Percentiles rank a stretch among this genome's conserved stretches.
These are phyloP conservation scores for Nyctereutes procyonoides DNA, from an alignment of 2,113 vertebrate genomes.

Conservation along the genomic window DNA sequence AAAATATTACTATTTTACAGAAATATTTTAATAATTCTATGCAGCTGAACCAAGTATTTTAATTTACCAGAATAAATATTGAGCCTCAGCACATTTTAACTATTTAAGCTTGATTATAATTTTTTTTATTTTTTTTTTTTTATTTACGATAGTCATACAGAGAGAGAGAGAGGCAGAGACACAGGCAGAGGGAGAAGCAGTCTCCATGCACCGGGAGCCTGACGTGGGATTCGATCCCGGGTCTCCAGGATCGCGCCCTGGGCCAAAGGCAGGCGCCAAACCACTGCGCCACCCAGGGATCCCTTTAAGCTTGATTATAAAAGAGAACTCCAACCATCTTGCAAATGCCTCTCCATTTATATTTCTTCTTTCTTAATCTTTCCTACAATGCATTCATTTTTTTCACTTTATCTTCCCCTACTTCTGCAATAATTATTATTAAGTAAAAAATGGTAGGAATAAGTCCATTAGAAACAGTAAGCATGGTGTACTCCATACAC, in stretches of 20 bases:
- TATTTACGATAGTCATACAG: no score
- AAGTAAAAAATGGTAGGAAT: background rate
- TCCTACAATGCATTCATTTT: background rate
- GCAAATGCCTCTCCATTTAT: background rate
- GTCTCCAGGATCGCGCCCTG: no score
- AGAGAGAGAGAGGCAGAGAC: no score
- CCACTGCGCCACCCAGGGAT: no score
- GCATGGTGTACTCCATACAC: background rate
- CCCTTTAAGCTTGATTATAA: background rate
- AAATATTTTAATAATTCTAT: background rate
- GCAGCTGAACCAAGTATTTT: background rate
- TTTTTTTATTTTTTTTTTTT: no score
- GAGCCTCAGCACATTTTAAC: background rate
- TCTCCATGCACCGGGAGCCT: no score
- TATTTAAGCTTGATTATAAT: background rate
- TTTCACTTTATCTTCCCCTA: background rate
- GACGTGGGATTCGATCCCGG: no score
- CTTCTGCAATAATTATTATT: slow-evolving; percentile 19
- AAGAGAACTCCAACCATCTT: background rate
- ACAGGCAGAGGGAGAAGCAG: no score
- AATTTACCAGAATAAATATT: slow-evolving; percentile 14
- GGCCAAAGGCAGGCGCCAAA: no score
- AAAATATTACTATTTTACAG: background rate
- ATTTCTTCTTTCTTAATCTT: slow-evolving; percentile 29
- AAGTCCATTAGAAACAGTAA: background rate